Evolutionary conservation across 2,888 invertebrate species (phyloP), one percentile per base, ranked within the genome.

Genomic region (Bombylius major): DNA sequence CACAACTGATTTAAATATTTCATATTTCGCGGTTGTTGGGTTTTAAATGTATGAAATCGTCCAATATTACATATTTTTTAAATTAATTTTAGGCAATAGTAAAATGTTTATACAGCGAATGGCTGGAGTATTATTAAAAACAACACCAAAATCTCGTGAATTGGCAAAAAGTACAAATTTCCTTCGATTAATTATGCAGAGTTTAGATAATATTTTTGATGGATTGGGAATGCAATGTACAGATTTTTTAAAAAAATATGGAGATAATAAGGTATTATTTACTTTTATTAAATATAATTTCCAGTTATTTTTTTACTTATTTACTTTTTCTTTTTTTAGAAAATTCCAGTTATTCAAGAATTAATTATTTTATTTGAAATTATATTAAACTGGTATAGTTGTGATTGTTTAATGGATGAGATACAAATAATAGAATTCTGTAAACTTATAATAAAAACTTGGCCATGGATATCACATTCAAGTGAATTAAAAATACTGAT

Each of bases 401-500:
- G 64, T 2, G 63, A 66, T 33, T 59, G 65, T 4, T 64, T 73
- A 11, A 63, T 58, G 0, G 65, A 71, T 39, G 62, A 68, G 32
- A 33, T 52, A 0, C 62, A 67, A 51, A 67, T 61, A 5, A 31
- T 14, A 7, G 56, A 63, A 4, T 50, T 69, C 2, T 59, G 65
- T 3, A 67, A 65, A 42, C 54, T 69, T 4, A 46, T 69, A 3
- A 56, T 70, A 4, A 63, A 66, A 42, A 53, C 69, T 4, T 73
- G 73, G 73, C 67, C 71, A 2, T 74, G 73, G 73, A 58, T 68
- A 8, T 64, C 63, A 9, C 66, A 71, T 47, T 71, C 72, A n/a
- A 51, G 53, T 3, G 62, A 66, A 9, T 61, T 73, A 4, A 69
- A 68, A 47, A 56, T 61, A 7, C 56, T 65, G 6, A 62, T 64